A percentile compares a stretch with the other conserved stretches of the same genome.
Evolutionary conservation across 2,113 vertebrate genomes (phyloP).

Genomic region (Eptesicus fuscus): DNA sequence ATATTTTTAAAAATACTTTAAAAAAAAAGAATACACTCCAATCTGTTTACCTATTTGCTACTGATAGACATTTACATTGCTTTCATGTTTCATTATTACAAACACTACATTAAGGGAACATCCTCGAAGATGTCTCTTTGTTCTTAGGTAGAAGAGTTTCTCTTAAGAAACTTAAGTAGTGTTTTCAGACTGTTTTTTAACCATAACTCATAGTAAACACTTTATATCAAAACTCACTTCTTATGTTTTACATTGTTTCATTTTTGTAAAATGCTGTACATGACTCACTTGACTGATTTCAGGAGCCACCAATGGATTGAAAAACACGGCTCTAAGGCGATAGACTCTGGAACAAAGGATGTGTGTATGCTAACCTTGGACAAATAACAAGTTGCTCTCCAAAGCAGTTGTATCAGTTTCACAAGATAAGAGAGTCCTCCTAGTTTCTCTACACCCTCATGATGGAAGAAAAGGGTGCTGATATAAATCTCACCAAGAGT

Average conservation of each 20-base stretch:
- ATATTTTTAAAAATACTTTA: no score
- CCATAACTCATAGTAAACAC: background rate
- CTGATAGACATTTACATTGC: background rate
- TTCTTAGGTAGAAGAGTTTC: background rate
- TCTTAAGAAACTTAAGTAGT: background rate
- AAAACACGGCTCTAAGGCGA: background rate
- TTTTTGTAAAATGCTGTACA: constrained; percentile 16
- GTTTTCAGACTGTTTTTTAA: constrained; percentile 5
- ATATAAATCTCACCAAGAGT: background rate
- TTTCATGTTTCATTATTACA: background rate
- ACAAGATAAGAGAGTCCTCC: background rate
- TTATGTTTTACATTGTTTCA: background rate
- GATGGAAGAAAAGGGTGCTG: background rate
- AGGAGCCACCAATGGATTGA: background rate
- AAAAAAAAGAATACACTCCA: no score
- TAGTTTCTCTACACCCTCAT: background rate
- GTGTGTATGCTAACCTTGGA: background rate
- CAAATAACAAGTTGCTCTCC: background rate
- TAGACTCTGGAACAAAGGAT: background rate
- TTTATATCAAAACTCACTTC: background rate
- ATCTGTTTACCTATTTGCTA: background rate
- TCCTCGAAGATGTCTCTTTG: background rate
- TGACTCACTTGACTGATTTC: background rate
- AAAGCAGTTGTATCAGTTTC: background rate
- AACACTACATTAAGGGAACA: background rate